These are phyloP conservation scores for Epinotia demarniana DNA, from an alignment of 2,888 invertebrate species.

Conservation along the genomic window DNA sequence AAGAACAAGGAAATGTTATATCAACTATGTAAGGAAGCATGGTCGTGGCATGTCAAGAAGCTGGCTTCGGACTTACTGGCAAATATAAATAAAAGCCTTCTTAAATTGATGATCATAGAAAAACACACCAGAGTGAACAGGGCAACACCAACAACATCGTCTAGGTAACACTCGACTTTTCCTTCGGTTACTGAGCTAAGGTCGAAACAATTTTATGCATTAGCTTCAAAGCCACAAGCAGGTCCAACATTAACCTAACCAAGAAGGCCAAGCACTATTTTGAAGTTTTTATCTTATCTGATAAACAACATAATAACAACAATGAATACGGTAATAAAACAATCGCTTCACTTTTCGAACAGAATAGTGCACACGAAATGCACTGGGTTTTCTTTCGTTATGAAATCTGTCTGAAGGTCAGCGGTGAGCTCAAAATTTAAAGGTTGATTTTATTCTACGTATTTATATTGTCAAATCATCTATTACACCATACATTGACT, in stretches of 20 bases:
- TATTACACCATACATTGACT: background rate
- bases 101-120: too few species aligned
- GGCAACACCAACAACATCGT: background rate
- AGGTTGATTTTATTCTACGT: background rate
- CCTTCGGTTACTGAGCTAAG: background rate
- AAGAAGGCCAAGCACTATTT: constrained; percentile 28
- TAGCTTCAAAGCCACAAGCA: constrained; percentile 7
- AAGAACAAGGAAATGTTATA: too few species aligned
- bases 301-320: constrained; percentile 25
- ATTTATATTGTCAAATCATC: background rate
- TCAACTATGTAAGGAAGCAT: too few species aligned
- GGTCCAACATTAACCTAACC: constrained; percentile 31
- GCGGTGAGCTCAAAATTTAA: constrained; percentile 19
- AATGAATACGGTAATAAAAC: constrained; percentile 10
- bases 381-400: constrained; percentile 37
- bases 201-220: background rate
- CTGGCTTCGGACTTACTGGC: too few species aligned
- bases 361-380: constrained; percentile 38
- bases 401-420: constrained; percentile 34
- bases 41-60: too few species aligned
- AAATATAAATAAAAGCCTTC: too few species aligned
- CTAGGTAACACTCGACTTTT: background rate
- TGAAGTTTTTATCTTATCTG: constrained; percentile 7
- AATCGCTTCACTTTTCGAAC: constrained; percentile 28
- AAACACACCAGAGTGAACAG: background rate